phyloP scores from a whole-genome alignment of 2,888 invertebrate genomes.

The Oscheius sp. region DNA sequence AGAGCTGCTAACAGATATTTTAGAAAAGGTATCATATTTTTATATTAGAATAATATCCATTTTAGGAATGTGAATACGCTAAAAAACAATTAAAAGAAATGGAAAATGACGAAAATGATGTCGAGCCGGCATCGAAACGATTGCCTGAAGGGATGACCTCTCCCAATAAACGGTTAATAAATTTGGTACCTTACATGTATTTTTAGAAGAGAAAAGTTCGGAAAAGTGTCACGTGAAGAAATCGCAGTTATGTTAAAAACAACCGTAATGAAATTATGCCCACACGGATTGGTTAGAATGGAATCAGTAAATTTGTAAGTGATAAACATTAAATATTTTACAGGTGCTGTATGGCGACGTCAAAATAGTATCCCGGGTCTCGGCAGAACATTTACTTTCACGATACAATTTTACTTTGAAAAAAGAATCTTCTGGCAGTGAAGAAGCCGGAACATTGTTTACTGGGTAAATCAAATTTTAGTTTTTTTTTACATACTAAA shows the following conservation, averaged over 20 bases:
- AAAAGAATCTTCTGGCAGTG: constrained; percentile 26
- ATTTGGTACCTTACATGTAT: not conserved
- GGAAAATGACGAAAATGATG: constrained; percentile 9
- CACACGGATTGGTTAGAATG: constrained; percentile 62
- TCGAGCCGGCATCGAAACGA: not conserved
- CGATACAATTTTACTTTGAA: constrained; percentile 47
- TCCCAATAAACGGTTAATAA: not conserved
- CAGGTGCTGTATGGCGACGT: constrained; percentile 62
- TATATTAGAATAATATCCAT: not conserved
- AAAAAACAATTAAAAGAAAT: constrained; percentile 31
- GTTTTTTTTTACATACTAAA: not conserved
- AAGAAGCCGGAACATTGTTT: constrained; percentile 15
- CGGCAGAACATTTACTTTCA: constrained; percentile 53
- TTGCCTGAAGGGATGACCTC: not conserved
- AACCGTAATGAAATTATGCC: constrained; percentile 55
- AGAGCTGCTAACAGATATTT: constrained; percentile 55
- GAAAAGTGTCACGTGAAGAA: constrained; percentile 5
- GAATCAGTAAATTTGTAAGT: constrained; percentile 43
- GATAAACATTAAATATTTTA: not conserved
- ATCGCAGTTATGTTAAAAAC: constrained; percentile 42
- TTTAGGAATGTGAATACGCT: constrained; percentile 19
- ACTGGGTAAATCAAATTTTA: constrained; percentile 39
- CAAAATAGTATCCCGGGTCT: constrained; percentile 61
- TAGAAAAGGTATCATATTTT: constrained; percentile 49
- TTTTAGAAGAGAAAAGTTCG: constrained; percentile 1